phyloP scores from a whole-genome alignment of 1,140 invertebrate species.

The Eulimnadia texana region DNA sequence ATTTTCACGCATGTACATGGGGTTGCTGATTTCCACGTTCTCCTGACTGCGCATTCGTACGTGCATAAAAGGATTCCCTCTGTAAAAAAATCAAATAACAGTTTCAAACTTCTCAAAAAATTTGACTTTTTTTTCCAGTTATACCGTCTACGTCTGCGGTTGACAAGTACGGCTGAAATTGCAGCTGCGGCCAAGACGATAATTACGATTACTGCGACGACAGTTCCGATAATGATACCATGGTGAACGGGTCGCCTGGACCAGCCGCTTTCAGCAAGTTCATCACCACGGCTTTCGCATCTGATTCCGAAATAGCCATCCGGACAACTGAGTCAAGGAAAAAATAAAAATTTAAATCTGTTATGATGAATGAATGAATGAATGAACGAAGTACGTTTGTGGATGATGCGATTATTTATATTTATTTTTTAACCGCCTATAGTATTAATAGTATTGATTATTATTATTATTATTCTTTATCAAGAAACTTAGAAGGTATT shows the following conservation, averaged over 20 bases:
- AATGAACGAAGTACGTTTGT: not conserved
- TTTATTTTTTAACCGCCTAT: too few species aligned
- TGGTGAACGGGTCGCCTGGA: constrained; percentile 4
- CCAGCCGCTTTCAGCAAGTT: not conserved
- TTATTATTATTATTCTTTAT: too few species aligned
- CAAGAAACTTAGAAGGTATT: too few species aligned
- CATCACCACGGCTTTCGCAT: constrained; percentile 24
- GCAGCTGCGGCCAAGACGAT: constrained; percentile 23
- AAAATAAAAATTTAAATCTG: constrained; percentile 11
- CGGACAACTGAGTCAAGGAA: constrained; percentile 30
- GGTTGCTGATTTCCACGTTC: constrained; percentile 61
- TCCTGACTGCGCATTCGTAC: constrained; percentile 56
- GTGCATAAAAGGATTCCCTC: constrained; percentile 53
- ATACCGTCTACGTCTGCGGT: constrained; percentile 22
- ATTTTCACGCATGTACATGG: constrained; percentile 58
- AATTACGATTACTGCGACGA: constrained; percentile 18
- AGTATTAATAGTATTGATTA: too few species aligned
- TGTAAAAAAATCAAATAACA: constrained; percentile 22
- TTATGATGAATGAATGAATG: not conserved
- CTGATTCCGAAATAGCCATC: constrained; percentile 26
- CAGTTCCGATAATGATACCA: constrained; percentile 5
- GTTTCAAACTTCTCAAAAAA: not conserved
- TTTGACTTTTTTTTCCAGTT: not conserved
- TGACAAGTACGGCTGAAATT: constrained; percentile 20
- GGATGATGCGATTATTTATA: too few species aligned